A percentile compares a stretch with the other conserved stretches of the same genome.
Evolutionary conservation across 2,797 vertebrate genomes (phyloP).

Genomic region (Micrastur ruficollis): DNA sequence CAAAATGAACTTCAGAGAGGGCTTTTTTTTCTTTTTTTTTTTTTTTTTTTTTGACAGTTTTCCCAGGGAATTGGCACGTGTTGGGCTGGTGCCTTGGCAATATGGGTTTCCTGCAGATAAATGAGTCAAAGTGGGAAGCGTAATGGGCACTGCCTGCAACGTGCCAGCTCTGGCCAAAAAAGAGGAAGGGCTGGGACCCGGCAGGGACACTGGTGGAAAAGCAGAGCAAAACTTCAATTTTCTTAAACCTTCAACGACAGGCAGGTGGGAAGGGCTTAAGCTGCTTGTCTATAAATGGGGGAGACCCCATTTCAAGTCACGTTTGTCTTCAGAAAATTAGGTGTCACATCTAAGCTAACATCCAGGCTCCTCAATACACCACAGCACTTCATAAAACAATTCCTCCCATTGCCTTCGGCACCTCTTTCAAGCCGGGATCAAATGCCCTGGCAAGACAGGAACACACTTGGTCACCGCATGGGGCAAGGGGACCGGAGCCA

Average conservation of each 20-base stretch:
- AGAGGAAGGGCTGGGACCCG: neutral
- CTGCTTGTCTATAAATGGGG: neutral
- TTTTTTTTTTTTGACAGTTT: neutral
- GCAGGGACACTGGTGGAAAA: neutral
- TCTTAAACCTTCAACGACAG: neutral
- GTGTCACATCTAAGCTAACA: neutral
- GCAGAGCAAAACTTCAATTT: neutral
- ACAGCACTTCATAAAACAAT: neutral
- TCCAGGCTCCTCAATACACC: neutral
- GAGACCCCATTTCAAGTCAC: neutral
- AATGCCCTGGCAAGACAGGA: neutral
- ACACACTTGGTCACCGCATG: accelerated
- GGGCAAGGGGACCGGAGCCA: neutral
- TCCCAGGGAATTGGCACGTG: slow-evolving; percentile 72
- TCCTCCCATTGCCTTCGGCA: neutral
- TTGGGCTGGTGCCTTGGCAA: slow-evolving; percentile 76
- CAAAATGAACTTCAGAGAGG: slow-evolving; percentile 67
- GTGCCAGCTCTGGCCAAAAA: neutral
- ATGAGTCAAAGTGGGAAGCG: slow-evolving; percentile 65
- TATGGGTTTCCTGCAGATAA: slow-evolving; percentile 78
- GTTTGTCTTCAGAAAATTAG: neutral
- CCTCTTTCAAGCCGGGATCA: neutral
- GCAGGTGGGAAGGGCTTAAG: neutral
- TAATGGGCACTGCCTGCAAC: neutral
- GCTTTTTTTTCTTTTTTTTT: neutral